These are phyloP conservation scores for Eupsittula cactorum DNA, from an alignment of 2,113 vertebrate species.

Conservation along the genomic window DNA sequence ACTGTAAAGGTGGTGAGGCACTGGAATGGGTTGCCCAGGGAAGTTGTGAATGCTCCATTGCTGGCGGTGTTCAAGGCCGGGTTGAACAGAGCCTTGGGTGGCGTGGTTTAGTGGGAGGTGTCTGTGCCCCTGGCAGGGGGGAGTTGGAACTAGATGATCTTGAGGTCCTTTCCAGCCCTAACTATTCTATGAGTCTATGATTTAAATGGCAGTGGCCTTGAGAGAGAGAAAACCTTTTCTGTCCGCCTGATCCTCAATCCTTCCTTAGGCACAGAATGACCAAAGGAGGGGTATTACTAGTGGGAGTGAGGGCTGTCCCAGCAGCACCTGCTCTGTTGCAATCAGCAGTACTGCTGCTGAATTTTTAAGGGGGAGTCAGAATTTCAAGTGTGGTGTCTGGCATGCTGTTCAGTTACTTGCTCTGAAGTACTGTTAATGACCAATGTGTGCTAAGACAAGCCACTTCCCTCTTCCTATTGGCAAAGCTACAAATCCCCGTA, in stretches of 20 bases:
- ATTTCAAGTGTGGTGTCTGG: background rate
- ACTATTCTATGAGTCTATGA: too few relatives aligned
- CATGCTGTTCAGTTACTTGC: background rate
- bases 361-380: background rate
- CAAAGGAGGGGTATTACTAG: background rate
- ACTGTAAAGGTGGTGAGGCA: too few relatives aligned
- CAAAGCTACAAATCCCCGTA: background rate
- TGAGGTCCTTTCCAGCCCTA: too few relatives aligned
- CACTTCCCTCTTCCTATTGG: background rate
- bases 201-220: background rate
- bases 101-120: too few relatives aligned
- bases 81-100: too few relatives aligned
- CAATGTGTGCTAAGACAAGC: background rate
- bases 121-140: too few relatives aligned
- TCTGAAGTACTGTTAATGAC: background rate
- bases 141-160: too few relatives aligned
- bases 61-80: too few relatives aligned
- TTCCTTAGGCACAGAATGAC: background rate
- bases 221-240: background rate
- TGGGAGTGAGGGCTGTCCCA: accelerated
- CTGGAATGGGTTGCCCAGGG: too few relatives aligned
- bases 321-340: background rate
- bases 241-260: background rate
- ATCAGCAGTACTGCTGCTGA: too few relatives aligned
- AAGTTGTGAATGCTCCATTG: too few relatives aligned